Percentiles rank a stretch among this genome's conserved stretches.
phyloP scores from a whole-genome alignment of 2,113 vertebrate genomes.

The Andinoacara biseriatus region DNA sequence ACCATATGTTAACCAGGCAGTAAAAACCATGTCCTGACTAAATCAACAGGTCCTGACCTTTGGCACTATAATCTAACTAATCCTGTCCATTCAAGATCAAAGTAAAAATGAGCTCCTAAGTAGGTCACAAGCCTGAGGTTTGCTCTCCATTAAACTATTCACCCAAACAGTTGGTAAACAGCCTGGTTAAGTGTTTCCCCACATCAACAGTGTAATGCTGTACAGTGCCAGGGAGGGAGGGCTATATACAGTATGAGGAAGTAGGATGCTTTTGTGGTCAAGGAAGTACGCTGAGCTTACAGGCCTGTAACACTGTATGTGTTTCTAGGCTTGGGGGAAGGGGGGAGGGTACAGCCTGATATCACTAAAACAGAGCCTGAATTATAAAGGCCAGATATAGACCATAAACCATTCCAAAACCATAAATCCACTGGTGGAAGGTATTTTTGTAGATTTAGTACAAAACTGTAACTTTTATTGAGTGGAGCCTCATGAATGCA shows the following conservation, averaged over 20 bases:
- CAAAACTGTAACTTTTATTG: fast-evolving
- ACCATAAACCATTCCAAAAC: not conserved
- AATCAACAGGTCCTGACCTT: conserved; percentile 17
- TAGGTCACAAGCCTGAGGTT: not conserved
- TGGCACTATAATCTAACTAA: conserved; percentile 23
- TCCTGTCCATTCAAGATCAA: conserved; percentile 13
- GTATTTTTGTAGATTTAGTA: not conserved
- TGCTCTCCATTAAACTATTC: not conserved
- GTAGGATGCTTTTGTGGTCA: conserved; percentile 44
- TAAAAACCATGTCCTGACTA: not conserved
- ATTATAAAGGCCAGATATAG: not conserved
- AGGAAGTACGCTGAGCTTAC: conserved; percentile 33
- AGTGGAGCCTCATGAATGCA: not conserved
- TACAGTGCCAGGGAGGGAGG: not conserved
- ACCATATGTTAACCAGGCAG: not conserved
- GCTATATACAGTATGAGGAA: conserved; percentile 45
- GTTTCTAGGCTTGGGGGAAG: conserved; percentile 4
- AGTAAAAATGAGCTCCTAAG: not conserved
- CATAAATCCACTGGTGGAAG: not conserved
- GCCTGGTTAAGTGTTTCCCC: not conserved
- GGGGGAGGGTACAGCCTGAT: not conserved
- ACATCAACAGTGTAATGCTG: not conserved
- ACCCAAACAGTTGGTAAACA: conserved; percentile 2
- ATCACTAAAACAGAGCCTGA: not conserved
- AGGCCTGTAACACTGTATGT: conserved; percentile 10